These are phyloP conservation scores for Trichonephila clavipes DNA, from an alignment of 1,140 invertebrate genomes.

Conservation along the genomic window DNA sequence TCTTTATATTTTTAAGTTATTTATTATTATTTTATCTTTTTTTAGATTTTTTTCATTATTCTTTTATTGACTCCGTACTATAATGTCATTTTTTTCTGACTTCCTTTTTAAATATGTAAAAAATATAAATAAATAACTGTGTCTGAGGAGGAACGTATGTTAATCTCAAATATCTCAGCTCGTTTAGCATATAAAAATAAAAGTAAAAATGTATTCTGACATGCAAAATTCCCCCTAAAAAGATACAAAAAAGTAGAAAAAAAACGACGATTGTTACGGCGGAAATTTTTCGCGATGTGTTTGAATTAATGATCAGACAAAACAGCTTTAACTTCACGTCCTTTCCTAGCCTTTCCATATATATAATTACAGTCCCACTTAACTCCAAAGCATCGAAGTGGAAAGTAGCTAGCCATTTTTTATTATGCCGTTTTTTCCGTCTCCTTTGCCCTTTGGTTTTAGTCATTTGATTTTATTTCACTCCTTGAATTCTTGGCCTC, in stretches of 20 bases:
- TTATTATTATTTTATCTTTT: no score
- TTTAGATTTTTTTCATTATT: no score
- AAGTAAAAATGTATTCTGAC: background rate
- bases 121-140: constrained; percentile 15
- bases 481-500: constrained; percentile 13
- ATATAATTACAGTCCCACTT: constrained; percentile 44
- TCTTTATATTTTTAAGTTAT: background rate
- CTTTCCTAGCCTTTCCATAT: constrained; percentile 13
- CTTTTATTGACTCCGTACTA: background rate
- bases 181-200: background rate
- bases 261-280: background rate
- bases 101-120: background rate
- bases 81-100: background rate
- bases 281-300: constrained; percentile 20
- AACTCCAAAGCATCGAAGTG: constrained; percentile 19
- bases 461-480: constrained; percentile 35
- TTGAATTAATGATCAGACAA: constrained; percentile 39
- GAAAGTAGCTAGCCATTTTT: constrained; percentile 32
- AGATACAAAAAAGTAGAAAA: background rate
- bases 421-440: background rate
- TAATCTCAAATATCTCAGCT: constrained; percentile 42
- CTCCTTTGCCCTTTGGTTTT: background rate
- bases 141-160: background rate
- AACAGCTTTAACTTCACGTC: background rate
- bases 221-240: constrained; percentile 13